Base-by-base conservation (phyloP, 1,140 invertebrate species). In the Coboldia fuscipes region DNA sequence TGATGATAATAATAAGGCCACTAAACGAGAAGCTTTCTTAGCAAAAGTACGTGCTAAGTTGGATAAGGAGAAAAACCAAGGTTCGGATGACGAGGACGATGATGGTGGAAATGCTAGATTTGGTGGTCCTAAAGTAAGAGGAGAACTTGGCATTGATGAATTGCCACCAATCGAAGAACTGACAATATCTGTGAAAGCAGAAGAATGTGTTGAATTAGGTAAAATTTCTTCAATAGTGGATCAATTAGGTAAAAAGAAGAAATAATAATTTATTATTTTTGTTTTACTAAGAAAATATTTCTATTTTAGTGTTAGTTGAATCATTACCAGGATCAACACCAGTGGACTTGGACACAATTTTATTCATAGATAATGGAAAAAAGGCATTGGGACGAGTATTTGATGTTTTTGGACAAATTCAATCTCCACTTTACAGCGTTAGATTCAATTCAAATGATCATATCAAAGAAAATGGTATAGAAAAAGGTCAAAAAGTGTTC, bases 331-430 rank as follows among this genome's bases (percentile, higher is more conserved):
- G 66, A 33, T 71, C 68, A 22, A 76, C 80, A 33, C 66, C 79
- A 0, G 63, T 90, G 27, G 73, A 92, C 61, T 52, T 89, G 33
- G 84, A 89, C 34, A 80, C 78, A 4, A 63, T 90, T 16, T 54
- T 92, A 17, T 92, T 92, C 50, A 40, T 81, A 26, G 71, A 81
- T 7, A 63, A 67, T 47, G 80, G 77, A 12, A 59, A 69, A 28
- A 65, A 67, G 40, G 62, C 75, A 3, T 51, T 86, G 1, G 83
- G 83, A 3, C 64, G 70, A 44, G 68, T 94, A 35, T 89, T 85
- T 60, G 89, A 94, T 64, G 83, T 92, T 4, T 75, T 93, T 57
- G 88, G 88, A 4, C 66, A 64, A 20, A 75, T 88, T 0, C 57
- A 56, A 0, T 66, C 79, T 42, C 83, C 85, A 0, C 62, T 74